Base-by-base conservation (phyloP, 1,140 invertebrate species). In the Orchestia grillus region DNA sequence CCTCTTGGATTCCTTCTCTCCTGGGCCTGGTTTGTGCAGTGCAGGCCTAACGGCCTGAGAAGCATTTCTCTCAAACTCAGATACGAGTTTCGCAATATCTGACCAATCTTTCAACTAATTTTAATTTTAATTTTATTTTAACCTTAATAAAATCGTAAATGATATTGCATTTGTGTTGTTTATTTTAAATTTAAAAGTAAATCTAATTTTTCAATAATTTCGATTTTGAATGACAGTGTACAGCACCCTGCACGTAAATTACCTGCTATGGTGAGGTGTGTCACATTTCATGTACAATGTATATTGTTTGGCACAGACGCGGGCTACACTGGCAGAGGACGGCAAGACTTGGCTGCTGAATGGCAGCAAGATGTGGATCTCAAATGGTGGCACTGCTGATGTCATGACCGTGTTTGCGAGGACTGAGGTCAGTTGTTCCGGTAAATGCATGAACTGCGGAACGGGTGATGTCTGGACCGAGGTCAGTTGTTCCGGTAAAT, bases 311-410 rank as follows among this genome's bases (percentile, higher is more conserved):
- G 36, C 40, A 47, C 44, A 94, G 92, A 98, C 98, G 57, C 98
- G 98, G 97, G 99, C 99, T 36, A 98, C 98, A 4, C 98, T 99
- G 96, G 98, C 99, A 53, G 97, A 98, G 4, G 99, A 99, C 97
- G 99, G 99, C 0, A 98, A 98, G 97, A 98, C 99, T 97, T 99
- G 98, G 97, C 98, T 99, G 96, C 97, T 99, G 0, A 99, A 99
- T 98, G 99, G 99, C 44, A 99, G 98, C 96, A 99, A 99, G 98
- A 99, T 99, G 97, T 99, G 99, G 99, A 99, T 99, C 97, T 99
- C 99, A 97, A 99, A 99, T 97, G 99, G 99, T 95, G 99, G 99
- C 77, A 98, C 99, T 97, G 99, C 99, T n/a, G 98, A 99, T 97
- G 98, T 99, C 88, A 99, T 99, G 98, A 99, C 99, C 6, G 99